Evolutionary conservation across 2,797 vertebrate genomes (phyloP), one percentile per base, ranked within the genome.

Genomic region (Phyllotis vaccarum): DNA sequence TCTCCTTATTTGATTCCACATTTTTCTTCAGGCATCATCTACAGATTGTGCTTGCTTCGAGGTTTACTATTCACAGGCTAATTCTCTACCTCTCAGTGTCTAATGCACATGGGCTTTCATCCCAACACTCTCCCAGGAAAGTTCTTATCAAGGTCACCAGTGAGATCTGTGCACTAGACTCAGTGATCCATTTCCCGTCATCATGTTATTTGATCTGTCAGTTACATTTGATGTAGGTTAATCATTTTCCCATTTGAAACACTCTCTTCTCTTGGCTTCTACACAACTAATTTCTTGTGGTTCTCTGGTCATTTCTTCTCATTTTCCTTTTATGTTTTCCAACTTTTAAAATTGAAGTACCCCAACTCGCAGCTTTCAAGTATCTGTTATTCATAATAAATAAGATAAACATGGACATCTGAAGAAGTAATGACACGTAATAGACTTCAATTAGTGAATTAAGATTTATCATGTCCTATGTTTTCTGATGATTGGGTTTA

Each of bases 281-380:
- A 82, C 54, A 93, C 17, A 85, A 11, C 79, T 79, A 72, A 91
- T 88, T 95, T 90, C 82, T 76, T 68, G 10, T 24, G 10, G 58
- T 76, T 40, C 89, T 91, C 24, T 90, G 17, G 14, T 52, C 58
- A 43, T 96, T 95, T 81, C 40, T 75, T 72, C 70, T 60, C 21
- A 93, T 87, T 91, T 81, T 90, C 31, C 62, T 94, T 92, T 91
- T 90, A 87, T 81, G 21, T 76, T 92, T 87, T 31, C 60, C 58
- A 24, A 46, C 22, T 54, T 90, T 22, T 74, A 89, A 89, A 86
- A 66, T 66, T 85, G 68, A 13, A 85, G 17, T 37, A 17, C 68
- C 21, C 34, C 3, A 21, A 79, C 34, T 78, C 56, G 83, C 70
- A 79, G 11, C 60, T 40, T 21, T 46, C 4, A 29, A 17, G 0